Evolutionary conservation across 92 coral and sea anemone species (phyloP).

Genomic region (Palythoa heliodiscus): DNA sequence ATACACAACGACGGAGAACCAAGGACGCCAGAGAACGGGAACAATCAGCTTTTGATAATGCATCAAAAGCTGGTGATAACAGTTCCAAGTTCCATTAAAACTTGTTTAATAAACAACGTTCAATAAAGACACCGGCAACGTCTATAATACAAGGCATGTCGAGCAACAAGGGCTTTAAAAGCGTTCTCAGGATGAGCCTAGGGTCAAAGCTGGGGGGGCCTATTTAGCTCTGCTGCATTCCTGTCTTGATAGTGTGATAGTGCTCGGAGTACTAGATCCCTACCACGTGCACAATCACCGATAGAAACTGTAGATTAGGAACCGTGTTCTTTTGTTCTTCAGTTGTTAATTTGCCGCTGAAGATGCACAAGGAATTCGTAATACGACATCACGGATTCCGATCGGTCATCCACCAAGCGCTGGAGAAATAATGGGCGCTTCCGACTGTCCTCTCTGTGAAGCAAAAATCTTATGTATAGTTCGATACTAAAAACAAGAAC

Average conservation of each 20-base stretch:
- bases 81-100: background rate
- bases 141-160: background rate
- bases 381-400: constrained; percentile 98
- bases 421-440: constrained; percentile 81
- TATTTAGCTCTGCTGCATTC: background rate
- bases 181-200: background rate
- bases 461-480: background rate
- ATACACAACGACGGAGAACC: background rate
- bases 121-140: background rate
- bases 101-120: background rate
- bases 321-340: background rate
- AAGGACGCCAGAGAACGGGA: background rate
- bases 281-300: background rate
- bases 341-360: constrained; percentile 89
- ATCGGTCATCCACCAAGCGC: constrained; percentile 89
- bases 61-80: background rate
- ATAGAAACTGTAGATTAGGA: background rate
- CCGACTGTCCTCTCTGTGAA: constrained; percentile 90
- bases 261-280: background rate
- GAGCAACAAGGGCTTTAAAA: background rate
- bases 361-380: constrained; percentile 93
- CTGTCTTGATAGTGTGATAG: background rate
- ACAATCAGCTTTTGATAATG: background rate
- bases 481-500: background rate
- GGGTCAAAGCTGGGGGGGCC: too few species aligned